Conservation (phyloP, 2,797 vertebrate genomes). For the Chromis chromis region DNA sequence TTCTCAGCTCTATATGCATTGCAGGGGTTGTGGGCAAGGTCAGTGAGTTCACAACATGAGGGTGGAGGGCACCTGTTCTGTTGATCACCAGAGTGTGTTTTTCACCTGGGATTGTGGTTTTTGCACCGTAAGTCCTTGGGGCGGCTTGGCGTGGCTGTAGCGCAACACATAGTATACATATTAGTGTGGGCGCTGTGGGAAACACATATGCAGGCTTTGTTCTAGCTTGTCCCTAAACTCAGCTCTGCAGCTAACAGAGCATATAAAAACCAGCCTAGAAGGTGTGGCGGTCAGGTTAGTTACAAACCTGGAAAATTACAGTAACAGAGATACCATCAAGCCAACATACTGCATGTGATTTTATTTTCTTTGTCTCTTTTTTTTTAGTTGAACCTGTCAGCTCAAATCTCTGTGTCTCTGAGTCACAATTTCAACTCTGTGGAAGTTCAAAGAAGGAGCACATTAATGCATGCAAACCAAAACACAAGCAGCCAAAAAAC, state of each 20-base stretch:
- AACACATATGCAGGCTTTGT: constrained; percentile 67
- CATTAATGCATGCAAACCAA: constrained; percentile 36
- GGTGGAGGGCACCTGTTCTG: constrained; percentile 27
- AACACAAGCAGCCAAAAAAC: background rate
- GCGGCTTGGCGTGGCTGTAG: constrained; percentile 40
- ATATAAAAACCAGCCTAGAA: constrained; percentile 26
- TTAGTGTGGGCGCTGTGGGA: constrained; percentile 57
- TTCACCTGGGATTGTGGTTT: constrained; percentile 35
- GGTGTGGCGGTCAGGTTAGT: constrained; percentile 32
- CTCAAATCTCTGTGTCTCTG: background rate
- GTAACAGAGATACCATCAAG: constrained; percentile 15
- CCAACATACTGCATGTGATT: constrained; percentile 6
- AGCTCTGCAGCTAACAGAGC: constrained; percentile 18
- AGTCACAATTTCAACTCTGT: constrained; percentile 3
- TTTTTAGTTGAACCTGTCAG: constrained; percentile 8
- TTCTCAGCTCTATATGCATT: constrained; percentile 2
- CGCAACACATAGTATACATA: constrained; percentile 45
- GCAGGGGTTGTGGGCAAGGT: constrained; percentile 14
- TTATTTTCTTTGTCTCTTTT: constrained; percentile 5
- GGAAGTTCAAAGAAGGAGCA: constrained; percentile 25
- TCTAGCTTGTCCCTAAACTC: constrained; percentile 61
- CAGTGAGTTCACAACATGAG: constrained; percentile 34
- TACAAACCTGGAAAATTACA: constrained; percentile 54
- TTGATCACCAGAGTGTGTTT: constrained; percentile 37
- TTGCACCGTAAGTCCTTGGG: constrained; percentile 33